These are phyloP conservation scores for Stenotaenia linearis DNA, from an alignment of 2,888 invertebrate species.

Conservation along the genomic window DNA sequence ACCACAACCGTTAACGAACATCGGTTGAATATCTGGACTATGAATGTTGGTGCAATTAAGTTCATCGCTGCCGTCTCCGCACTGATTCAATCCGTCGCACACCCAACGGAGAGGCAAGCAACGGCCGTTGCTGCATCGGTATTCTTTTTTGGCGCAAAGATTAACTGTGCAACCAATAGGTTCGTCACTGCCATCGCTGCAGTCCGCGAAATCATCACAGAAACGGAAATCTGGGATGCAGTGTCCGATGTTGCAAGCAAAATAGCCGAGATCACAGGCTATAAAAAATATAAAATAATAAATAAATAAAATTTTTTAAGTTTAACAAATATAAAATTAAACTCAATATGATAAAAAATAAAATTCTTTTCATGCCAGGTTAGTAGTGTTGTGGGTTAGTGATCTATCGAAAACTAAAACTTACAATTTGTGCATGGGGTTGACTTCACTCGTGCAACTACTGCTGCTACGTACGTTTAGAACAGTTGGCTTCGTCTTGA, in stretches of 20 bases:
- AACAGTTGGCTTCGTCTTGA: conserved; percentile 66
- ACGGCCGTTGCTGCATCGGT: conserved; percentile 42
- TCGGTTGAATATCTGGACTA: conserved; percentile 8
- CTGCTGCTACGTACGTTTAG: conserved; percentile 51
- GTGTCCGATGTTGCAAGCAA: conserved; percentile 57
- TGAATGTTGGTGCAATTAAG: conserved; percentile 41
- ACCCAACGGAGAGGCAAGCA: conserved; percentile 40
- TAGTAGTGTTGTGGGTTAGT: conserved; percentile 1
- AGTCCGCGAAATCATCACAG: conserved; percentile 63
- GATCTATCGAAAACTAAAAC: not conserved
- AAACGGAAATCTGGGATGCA: conserved; percentile 58
- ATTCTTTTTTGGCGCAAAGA: conserved; percentile 37
- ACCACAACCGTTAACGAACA: not conserved
- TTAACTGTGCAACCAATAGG: conserved; percentile 52
- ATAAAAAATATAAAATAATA: conserved; percentile 40
- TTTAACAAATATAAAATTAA: not conserved
- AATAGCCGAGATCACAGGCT: conserved; percentile 55
- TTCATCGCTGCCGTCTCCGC: conserved; percentile 43
- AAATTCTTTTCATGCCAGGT: conserved; percentile 7
- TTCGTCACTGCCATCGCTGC: conserved; percentile 64
- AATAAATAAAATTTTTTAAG: not conserved
- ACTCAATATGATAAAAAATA: no score
- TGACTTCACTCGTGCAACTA: conserved; percentile 1
- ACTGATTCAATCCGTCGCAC: conserved; percentile 42
- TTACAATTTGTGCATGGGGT: conserved; percentile 23